Evolutionary conservation across 2,888 invertebrate species (phyloP), one percentile per base, ranked within the genome.

Genomic region (Amitus sp.): DNA sequence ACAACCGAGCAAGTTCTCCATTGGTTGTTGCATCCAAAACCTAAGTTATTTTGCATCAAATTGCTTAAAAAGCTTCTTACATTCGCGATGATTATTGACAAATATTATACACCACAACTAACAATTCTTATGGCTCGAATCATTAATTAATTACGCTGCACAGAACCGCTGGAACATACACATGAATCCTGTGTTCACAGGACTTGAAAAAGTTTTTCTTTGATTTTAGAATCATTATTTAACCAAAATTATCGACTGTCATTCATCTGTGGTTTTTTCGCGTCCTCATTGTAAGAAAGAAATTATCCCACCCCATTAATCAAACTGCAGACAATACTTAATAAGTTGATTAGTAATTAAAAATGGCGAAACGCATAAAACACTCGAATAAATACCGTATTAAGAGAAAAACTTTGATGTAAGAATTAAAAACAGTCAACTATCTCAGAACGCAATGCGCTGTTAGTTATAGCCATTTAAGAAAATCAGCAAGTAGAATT

Each of bases 391-490:
- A 33, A 33, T 3, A 33, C 28, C 28, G 9, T 9, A 27, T 27
- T n/a, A n/a, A n/a, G 23, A 23, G 23, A 23, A 23, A 23, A 23
- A 23, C 23, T 3, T 23, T 23, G 23, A 23, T 17, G 43, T 6
- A 46, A 30, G 30, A 19, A 37, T 40, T 40, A 47, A 18, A 54
- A 51, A 47, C n/a, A 59, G 62, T 53, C 62, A 60, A 68, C 37
- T 46, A 56, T 66, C 64, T 78, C 68, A 77, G 79, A 76, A 78
- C 77, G 74, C 71, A 75, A 74, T 80, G 71, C 80, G 79, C 77
- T 79, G 78, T 81, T 77, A 80, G 79, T 80, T 80, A 74, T 80
- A 81, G 81, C 78, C 71, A 76, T 72, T 72, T 68, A 69, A 72
- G 80, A 80, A 73, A 77, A 77, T 76, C 75, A 72, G 71, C 78